Evolutionary conservation across 2,113 vertebrate genomes (phyloP).

Genomic region (Guaruba guarouba): DNA sequence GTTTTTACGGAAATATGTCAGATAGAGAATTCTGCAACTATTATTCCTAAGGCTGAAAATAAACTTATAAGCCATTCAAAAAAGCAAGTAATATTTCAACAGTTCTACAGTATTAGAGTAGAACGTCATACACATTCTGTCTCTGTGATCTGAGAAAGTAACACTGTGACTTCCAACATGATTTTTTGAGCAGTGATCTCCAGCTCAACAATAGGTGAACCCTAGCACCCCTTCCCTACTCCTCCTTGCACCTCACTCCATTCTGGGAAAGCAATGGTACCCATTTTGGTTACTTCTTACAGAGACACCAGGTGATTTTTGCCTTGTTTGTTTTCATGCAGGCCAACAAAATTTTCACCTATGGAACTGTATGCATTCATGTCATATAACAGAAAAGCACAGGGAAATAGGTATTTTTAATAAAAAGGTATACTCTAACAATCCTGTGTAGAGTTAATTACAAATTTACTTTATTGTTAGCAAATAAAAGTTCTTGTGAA

Average conservation of each 20-base stretch:
- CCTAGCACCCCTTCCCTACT: neutral
- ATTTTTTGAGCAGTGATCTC: neutral
- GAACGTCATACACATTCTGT: neutral
- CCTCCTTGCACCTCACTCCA: neutral
- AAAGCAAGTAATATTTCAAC: neutral
- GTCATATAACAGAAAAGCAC: neutral
- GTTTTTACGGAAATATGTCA: neutral
- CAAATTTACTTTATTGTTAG: neutral
- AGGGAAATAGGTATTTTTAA: neutral
- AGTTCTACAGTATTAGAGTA: neutral
- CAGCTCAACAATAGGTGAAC: neutral
- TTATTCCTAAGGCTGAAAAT: neutral
- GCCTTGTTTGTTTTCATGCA: neutral
- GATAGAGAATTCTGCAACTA: neutral
- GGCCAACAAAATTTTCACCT: neutral
- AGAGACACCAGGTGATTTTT: neutral
- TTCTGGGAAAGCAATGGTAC: neutral
- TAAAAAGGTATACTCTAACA: neutral
- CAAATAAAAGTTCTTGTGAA: neutral
- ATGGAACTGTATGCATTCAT: neutral
- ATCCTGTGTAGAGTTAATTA: neutral
- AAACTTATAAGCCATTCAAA: neutral
- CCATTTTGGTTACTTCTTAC: neutral
- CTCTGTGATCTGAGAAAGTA: neutral
- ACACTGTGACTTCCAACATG: neutral